phyloP scores from a whole-genome alignment of 2,113 vertebrate genomes.

The Polypterus bichir region DNA sequence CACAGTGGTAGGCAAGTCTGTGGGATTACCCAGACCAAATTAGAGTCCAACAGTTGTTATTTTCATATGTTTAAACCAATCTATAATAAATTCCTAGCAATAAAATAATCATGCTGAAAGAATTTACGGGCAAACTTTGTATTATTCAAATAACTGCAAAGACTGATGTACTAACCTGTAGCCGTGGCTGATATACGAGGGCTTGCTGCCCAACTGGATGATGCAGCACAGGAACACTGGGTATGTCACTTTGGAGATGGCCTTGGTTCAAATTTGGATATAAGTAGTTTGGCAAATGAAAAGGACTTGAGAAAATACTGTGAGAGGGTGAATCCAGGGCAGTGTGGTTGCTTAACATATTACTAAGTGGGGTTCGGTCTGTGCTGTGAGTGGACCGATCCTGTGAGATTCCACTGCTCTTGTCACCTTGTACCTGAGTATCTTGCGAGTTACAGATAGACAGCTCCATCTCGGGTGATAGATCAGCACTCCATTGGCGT shows the following conservation, averaged over 20 bases:
- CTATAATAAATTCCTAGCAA: background rate
- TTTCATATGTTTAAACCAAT: background rate
- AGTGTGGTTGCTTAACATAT: background rate
- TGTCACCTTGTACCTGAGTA: background rate
- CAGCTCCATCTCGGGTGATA: background rate
- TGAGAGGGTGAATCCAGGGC: conserved; percentile 6
- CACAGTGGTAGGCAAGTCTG: background rate
- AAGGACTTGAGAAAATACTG: background rate
- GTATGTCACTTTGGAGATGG: conserved; percentile 6
- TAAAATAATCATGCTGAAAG: no score
- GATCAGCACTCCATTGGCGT: conserved; percentile 5
- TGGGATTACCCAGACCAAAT: background rate
- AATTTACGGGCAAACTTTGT: background rate
- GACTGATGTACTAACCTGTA: conserved; percentile 19
- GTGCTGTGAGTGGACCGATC: background rate
- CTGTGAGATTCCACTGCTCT: conserved; percentile 1
- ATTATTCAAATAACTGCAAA: background rate
- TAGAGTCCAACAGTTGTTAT: background rate
- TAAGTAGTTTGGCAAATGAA: conserved; percentile 6
- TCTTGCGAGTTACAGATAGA: background rate
- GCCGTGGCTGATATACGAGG: background rate
- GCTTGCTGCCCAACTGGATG: conserved; percentile 1
- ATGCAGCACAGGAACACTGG: background rate
- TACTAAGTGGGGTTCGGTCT: background rate
- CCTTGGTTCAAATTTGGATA: background rate